phyloP scores from a whole-genome alignment of 2,888 invertebrate genomes.

The Tinea trinotella region DNA sequence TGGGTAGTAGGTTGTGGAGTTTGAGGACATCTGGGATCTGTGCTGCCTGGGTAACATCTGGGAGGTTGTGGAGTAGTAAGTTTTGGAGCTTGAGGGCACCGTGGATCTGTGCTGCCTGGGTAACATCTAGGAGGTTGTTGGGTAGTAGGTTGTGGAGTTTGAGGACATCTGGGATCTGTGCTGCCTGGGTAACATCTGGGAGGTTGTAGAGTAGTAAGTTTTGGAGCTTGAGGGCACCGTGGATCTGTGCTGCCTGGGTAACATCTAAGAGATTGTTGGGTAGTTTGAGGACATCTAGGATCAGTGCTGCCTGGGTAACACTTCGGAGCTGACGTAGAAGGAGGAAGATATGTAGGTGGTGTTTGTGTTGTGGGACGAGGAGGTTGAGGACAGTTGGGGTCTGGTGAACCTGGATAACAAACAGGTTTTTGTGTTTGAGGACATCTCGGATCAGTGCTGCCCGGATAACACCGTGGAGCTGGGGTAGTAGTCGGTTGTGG shows the following conservation, averaged over 20 bases:
- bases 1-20: conserved; percentile 30
- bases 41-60: conserved; percentile 39
- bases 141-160: conserved; percentile 30
- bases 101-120: conserved; percentile 30
- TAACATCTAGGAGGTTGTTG: conserved; percentile 28
- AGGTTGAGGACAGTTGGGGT: conserved; percentile 28
- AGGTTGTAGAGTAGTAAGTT: conserved; percentile 25
- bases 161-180: conserved; percentile 31
- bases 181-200: conserved; percentile 27
- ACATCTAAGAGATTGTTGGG: no score
- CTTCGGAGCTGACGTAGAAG: conserved; percentile 34
- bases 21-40: conserved; percentile 35
- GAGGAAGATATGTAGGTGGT: conserved; percentile 30
- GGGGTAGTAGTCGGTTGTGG: no score
- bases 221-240: conserved; percentile 31
- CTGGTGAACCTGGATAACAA: conserved; percentile 30
- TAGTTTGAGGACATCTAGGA: conserved; percentile 33
- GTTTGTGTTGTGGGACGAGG: conserved; percentile 29
- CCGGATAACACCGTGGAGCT: no score
- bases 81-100: conserved; percentile 35
- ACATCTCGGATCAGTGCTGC: no score
- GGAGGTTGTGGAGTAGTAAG: conserved; percentile 29
- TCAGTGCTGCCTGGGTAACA: conserved; percentile 27
- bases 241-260: conserved; percentile 31
- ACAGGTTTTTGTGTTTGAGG: conserved; percentile 25